Conservation (phyloP, 2,113 vertebrate genomes). For the Trochalopteron elliotii region DNA sequence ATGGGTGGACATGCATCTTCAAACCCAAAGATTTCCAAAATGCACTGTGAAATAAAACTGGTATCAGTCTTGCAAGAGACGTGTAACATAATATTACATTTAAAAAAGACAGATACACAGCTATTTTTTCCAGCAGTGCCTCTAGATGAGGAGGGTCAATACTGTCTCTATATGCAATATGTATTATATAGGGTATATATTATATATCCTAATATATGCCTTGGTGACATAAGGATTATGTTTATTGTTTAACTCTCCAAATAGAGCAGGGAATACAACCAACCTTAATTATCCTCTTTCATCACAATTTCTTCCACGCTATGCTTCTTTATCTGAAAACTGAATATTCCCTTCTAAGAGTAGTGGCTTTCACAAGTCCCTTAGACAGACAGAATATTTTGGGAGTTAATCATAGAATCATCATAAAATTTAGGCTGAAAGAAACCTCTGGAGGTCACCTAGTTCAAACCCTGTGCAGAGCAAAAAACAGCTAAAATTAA, state of each 20-base stretch:
- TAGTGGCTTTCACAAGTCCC: background rate
- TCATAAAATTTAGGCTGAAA: background rate
- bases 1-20: background rate
- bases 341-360: background rate
- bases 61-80: background rate
- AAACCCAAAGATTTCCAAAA: background rate
- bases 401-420: background rate
- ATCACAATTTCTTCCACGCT: background rate
- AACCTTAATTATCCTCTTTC: background rate
- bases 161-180: background rate
- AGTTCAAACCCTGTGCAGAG: background rate
- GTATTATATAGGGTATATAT: background rate
- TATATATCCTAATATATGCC: background rate
- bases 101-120: background rate
- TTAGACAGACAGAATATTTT: background rate
- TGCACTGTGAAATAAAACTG: background rate
- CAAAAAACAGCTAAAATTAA: background rate
- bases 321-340: background rate
- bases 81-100: background rate
- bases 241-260: background rate
- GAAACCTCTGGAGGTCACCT: background rate
- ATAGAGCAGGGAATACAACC: background rate
- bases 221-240: background rate
- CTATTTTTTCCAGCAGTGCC: background rate
- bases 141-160: background rate